These are phyloP conservation scores for Typhlichthys subterraneus DNA, from an alignment of 2,797 vertebrate species.

Conservation along the genomic window DNA sequence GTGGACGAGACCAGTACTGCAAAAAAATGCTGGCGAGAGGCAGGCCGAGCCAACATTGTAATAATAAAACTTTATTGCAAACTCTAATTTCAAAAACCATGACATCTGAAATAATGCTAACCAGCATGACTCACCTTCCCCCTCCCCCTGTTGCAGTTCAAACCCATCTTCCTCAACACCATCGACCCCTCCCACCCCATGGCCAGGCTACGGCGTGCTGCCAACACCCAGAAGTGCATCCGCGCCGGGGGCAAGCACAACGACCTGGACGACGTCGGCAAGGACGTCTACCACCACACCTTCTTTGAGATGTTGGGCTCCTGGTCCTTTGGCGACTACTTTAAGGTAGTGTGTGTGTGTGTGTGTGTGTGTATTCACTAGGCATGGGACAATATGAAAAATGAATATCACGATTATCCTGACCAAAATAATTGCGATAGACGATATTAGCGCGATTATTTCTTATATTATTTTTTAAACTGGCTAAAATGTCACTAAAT, in stretches of 20 bases:
- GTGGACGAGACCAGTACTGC: too few relatives aligned
- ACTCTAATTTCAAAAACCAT: too few relatives aligned
- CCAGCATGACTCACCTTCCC: neutral
- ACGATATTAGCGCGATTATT: too few relatives aligned
- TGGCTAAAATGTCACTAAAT: too few relatives aligned
- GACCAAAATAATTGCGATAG: too few relatives aligned
- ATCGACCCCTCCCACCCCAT: constrained; percentile 96
- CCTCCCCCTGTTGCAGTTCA: constrained; percentile 80
- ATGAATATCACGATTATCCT: too few relatives aligned
- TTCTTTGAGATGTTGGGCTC: constrained; percentile 99
- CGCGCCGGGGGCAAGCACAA: constrained; percentile 98
- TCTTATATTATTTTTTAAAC: too few relatives aligned
- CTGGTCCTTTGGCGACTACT: constrained; percentile 99
- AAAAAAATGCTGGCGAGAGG: too few relatives aligned
- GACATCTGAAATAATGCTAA: neutral
- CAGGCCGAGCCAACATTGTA: too few relatives aligned
- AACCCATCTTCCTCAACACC: constrained; percentile 98
- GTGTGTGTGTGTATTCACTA: neutral
- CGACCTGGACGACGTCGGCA: constrained; percentile 96
- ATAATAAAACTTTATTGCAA: too few relatives aligned
- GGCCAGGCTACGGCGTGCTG: constrained; percentile 89
- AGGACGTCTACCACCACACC: constrained; percentile 98
- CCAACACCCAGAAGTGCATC: constrained; percentile 98
- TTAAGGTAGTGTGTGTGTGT: constrained; percentile 83
- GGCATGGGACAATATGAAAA: too few relatives aligned